These are phyloP conservation scores for Tribolium castaneum DNA, from an alignment of 1,140 invertebrate genomes.

Conservation along the genomic window DNA sequence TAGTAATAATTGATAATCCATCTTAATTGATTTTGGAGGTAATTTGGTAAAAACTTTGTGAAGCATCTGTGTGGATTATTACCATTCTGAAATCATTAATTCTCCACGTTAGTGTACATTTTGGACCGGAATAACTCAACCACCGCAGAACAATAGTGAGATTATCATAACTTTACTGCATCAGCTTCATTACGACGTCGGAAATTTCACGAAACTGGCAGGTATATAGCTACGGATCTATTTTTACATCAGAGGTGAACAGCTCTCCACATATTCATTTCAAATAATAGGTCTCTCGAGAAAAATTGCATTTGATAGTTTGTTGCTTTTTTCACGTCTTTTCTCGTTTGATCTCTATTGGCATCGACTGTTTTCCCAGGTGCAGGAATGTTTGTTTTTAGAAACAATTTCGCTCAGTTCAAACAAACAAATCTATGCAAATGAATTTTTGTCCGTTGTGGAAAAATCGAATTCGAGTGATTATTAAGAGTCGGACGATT, in stretches of 20 bases:
- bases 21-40: not conserved
- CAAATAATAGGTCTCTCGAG: slow-evolving; percentile 18
- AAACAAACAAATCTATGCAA: not conserved
- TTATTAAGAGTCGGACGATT: slow-evolving; percentile 1
- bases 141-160: not conserved
- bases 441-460: not conserved
- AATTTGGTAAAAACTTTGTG: not conserved
- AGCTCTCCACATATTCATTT: slow-evolving; percentile 12
- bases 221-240: not conserved
- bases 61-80: not conserved
- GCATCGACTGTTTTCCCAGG: slow-evolving; percentile 19
- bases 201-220: slow-evolving; percentile 11
- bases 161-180: slow-evolving; percentile 4
- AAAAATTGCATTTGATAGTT: slow-evolving; percentile 11
- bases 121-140: not conserved
- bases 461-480: not conserved
- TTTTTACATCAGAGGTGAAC: slow-evolving; percentile 19
- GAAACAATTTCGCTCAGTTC: not conserved
- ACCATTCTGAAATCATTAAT: not conserved
- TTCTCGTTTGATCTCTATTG: not conserved
- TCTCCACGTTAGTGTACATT: not conserved
- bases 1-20: no score
- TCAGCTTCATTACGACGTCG: slow-evolving; percentile 12
- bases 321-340: not conserved
- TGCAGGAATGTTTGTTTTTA: not conserved